Percentiles rank a stretch among this genome's conserved stretches.
Evolutionary conservation across 2,113 vertebrate genomes (phyloP).

Genomic region (Condylura cristata): DNA sequence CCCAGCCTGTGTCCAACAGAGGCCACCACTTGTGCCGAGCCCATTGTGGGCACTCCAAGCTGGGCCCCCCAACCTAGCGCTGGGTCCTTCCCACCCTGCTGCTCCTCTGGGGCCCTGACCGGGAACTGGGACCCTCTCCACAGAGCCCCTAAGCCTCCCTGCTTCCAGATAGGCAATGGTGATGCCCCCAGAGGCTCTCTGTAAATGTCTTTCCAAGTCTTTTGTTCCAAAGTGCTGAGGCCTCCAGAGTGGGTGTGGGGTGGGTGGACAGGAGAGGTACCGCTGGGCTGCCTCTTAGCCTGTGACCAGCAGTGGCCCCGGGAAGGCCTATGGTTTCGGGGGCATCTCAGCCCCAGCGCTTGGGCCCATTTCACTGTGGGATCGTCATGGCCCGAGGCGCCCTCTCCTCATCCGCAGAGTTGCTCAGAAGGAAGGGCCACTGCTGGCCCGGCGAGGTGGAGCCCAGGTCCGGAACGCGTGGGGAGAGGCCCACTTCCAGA

Average conservation of each 20-base stretch:
- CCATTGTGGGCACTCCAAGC: background rate
- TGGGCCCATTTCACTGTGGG: no score
- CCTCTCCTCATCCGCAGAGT: background rate
- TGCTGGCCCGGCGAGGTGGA: background rate
- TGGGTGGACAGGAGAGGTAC: background rate
- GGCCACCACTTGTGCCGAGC: slow-evolving; percentile 70
- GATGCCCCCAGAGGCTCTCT: background rate
- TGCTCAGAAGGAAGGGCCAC: background rate
- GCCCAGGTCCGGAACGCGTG: background rate
- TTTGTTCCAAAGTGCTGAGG: background rate
- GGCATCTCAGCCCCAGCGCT: no score
- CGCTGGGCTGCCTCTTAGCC: background rate
- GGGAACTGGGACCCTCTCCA: background rate
- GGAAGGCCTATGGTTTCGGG: background rate
- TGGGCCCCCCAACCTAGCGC: background rate
- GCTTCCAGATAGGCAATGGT: background rate
- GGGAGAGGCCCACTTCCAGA: background rate
- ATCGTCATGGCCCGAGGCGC: no score
- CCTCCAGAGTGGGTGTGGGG: background rate
- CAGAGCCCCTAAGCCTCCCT: background rate
- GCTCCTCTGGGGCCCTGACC: slow-evolving; percentile 8
- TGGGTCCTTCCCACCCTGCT: background rate
- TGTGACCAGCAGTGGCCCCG: background rate
- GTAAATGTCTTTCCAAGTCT: background rate
- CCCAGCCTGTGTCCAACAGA: slow-evolving; percentile 36